These are phyloP conservation scores for Melanogrammus aeglefinus DNA, from an alignment of 2,797 vertebrate genomes.

Conservation along the genomic window DNA sequence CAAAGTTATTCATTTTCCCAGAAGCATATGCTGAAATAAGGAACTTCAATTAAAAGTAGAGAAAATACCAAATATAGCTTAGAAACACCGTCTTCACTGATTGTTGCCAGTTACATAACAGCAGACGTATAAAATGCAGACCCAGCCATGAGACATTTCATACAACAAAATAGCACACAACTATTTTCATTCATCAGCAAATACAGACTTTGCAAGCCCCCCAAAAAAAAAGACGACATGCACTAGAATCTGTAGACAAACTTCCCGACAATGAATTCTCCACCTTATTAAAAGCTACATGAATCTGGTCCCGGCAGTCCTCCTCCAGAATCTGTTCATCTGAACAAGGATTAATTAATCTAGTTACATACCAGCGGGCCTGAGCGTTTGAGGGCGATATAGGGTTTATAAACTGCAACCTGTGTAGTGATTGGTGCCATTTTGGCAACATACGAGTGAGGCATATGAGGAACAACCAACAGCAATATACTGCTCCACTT, in stretches of 20 bases:
- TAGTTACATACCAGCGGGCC: not conserved
- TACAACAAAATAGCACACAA: not conserved
- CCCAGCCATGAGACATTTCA: not conserved
- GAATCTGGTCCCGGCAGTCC: not conserved
- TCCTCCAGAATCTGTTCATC: not conserved
- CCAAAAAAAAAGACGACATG: not conserved
- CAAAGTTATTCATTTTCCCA: not conserved
- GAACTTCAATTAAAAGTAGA: too few species aligned
- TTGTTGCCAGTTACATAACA: not conserved
- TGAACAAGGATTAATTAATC: not conserved
- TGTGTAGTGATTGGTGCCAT: not conserved
- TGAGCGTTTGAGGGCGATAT: too few species aligned
- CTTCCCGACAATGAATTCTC: not conserved
- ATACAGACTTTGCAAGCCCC: not conserved
- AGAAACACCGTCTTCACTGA: not conserved
- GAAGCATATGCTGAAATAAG: not conserved
- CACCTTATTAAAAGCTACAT: too few species aligned
- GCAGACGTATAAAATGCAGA: conserved; percentile 1
- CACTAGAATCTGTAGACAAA: not conserved
- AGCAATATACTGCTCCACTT: too few species aligned
- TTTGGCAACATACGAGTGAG: too few species aligned
- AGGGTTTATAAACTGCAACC: too few species aligned
- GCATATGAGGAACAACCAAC: too few species aligned
- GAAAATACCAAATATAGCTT: not conserved
- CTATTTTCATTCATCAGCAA: not conserved